Conservation (phyloP, 2,888 invertebrate genomes). For the Eledone cirrhosa region DNA sequence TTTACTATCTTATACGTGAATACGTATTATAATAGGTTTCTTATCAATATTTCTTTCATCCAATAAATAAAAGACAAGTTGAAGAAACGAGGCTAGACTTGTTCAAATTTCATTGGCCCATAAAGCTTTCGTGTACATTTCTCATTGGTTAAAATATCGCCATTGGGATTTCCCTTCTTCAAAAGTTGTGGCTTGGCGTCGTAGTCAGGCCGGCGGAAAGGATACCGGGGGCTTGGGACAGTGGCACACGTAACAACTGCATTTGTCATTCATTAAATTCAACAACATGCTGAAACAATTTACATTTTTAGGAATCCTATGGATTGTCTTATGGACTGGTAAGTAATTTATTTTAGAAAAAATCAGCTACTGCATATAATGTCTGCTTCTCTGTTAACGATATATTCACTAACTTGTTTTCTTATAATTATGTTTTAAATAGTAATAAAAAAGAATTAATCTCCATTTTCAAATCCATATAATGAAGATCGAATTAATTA, state of each 20-base stretch:
- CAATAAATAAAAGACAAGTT: conserved; percentile 58
- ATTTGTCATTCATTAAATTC: not conserved
- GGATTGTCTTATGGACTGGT: conserved; percentile 21
- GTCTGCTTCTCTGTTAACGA: too few species aligned
- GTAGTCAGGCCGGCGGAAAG: conserved; percentile 20
- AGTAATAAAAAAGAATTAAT: too few species aligned
- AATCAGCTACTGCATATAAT: too few species aligned
- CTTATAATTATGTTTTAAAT: too few species aligned
- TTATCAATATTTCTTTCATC: conserved; percentile 31
- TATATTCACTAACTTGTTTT: too few species aligned
- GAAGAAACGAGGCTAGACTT: conserved; percentile 51
- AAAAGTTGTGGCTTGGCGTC: conserved; percentile 22
- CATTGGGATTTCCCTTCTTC: conserved; percentile 51
- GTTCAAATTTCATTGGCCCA: conserved; percentile 53
- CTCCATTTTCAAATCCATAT: too few species aligned
- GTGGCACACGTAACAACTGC: conserved; percentile 8
- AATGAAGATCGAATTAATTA: too few species aligned
- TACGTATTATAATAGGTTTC: too few species aligned
- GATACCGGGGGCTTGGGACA: conserved; percentile 20
- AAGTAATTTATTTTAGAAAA: conserved; percentile 5
- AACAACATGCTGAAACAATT: conserved; percentile 9
- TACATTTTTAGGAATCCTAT: conserved; percentile 26
- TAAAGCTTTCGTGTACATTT: conserved; percentile 46
- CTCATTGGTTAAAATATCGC: conserved; percentile 47
- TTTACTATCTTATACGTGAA: not conserved